A percentile compares a stretch with the other conserved stretches of the same genome.
Conservation (phyloP, 1,140 invertebrate genomes). For the Drosophila bifasciata region DNA sequence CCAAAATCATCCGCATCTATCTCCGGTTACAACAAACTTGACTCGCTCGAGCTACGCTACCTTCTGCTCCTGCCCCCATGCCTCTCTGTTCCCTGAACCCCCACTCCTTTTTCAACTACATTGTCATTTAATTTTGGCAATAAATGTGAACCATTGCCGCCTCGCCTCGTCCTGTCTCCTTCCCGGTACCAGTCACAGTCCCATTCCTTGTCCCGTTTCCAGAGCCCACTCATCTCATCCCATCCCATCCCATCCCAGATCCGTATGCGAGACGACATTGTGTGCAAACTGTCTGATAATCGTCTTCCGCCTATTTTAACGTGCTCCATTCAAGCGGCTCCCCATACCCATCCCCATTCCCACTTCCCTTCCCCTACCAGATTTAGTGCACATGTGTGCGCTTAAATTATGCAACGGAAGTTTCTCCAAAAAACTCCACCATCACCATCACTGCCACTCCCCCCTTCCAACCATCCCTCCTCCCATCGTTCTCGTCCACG, state of each 20-base stretch:
- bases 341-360: neutral
- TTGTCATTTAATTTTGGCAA: conserved; percentile 83
- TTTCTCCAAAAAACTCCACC: conserved; percentile 18
- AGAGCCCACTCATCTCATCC: neutral
- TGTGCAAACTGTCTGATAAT: conserved; percentile 83
- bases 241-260: neutral
- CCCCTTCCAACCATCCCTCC: neutral
- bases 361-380: neutral
- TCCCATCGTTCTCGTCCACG: conserved; percentile 32
- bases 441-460: conserved; percentile 3
- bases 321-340: conserved; percentile 20
- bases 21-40: conserved; percentile 61
- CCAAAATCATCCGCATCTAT: conserved; percentile 58
- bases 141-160: conserved; percentile 63
- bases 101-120: conserved; percentile 63
- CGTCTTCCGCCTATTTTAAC: conserved; percentile 82
- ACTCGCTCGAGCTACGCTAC: conserved; percentile 4
- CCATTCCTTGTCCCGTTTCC: neutral
- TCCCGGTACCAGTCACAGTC: too few relatives aligned
- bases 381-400: conserved; percentile 66
- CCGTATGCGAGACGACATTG: conserved; percentile 62
- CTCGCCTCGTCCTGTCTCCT: neutral
- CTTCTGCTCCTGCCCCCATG: neutral
- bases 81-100: neutral
- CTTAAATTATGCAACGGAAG: conserved; percentile 81